Percentiles rank a stretch among this genome's conserved stretches.
These are phyloP conservation scores for Prunella himalayana DNA, from an alignment of 2,113 vertebrate genomes.

Conservation along the genomic window DNA sequence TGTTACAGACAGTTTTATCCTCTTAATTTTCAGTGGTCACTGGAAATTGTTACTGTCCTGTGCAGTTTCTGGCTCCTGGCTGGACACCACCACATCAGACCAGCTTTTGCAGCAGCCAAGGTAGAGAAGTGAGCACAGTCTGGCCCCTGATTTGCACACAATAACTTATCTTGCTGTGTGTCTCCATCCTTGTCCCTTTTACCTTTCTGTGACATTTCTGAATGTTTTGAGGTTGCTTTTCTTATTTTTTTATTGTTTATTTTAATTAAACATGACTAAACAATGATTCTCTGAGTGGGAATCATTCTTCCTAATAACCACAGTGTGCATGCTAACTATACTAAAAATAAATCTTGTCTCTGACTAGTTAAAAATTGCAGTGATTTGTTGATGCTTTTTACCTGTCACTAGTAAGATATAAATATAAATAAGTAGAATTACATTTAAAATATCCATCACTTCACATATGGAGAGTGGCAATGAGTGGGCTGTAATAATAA, in stretches of 20 bases:
- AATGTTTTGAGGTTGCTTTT: background rate
- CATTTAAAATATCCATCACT: slow-evolving; percentile 73
- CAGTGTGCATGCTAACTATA: slow-evolving; percentile 43
- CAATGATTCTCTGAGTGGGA: slow-evolving; percentile 62
- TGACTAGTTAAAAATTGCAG: slow-evolving; percentile 63
- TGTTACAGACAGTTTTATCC: background rate
- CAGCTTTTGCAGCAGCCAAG: background rate
- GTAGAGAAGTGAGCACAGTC: background rate
- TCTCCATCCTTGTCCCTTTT: background rate
- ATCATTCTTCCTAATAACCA: slow-evolving; percentile 62
- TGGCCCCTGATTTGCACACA: background rate
- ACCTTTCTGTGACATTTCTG: slow-evolving; percentile 27
- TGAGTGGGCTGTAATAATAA: slow-evolving; percentile 71
- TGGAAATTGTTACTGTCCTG: background rate
- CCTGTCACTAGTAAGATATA: slow-evolving; percentile 67
- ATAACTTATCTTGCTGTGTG: background rate
- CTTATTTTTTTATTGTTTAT: background rate
- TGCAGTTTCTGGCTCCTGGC: background rate
- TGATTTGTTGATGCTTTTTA: slow-evolving; percentile 73
- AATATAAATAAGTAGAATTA: slow-evolving; percentile 73
- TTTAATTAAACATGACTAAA: slow-evolving; percentile 67
- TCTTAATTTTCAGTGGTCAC: background rate
- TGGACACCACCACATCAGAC: background rate
- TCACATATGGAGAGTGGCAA: slow-evolving; percentile 68
- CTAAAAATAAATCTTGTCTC: slow-evolving; percentile 59